Percentiles rank a stretch among this genome's conserved stretches.
Conservation (phyloP, 2,888 invertebrate species). For the Cordilura impudica region DNA sequence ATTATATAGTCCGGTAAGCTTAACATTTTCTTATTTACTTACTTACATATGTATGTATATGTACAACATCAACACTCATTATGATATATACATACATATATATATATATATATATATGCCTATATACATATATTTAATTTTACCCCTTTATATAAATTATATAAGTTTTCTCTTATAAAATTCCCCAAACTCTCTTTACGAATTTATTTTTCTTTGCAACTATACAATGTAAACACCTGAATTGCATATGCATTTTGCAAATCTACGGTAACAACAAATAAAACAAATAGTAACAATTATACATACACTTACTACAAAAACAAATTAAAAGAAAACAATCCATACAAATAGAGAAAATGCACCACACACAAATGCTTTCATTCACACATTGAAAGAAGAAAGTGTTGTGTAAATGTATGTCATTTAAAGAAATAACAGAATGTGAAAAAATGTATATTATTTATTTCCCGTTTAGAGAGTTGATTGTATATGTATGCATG, state of each 20-base stretch:
- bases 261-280: neutral
- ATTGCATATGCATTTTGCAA: constrained; percentile 56
- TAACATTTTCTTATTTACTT: too few species aligned
- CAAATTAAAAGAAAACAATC: constrained; percentile 14
- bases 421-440: constrained; percentile 15
- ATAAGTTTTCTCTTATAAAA: neutral
- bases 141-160: too few species aligned
- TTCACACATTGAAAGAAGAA: constrained; percentile 44
- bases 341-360: constrained; percentile 29
- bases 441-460: constrained; percentile 2
- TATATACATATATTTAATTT: too few species aligned
- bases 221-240: constrained; percentile 49
- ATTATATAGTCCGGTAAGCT: constrained; percentile 76
- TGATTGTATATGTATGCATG: too few species aligned
- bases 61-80: too few species aligned
- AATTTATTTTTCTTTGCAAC: neutral
- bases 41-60: too few species aligned
- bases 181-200: neutral
- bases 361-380: constrained; percentile 8
- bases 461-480: constrained; percentile 17
- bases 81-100: neutral
- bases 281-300: constrained; percentile 2
- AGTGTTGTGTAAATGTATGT: constrained; percentile 50
- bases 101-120: too few species aligned
- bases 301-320: neutral